Conservation (phyloP, 2,797 vertebrate genomes). For the Pipistrellus nathusii region DNA sequence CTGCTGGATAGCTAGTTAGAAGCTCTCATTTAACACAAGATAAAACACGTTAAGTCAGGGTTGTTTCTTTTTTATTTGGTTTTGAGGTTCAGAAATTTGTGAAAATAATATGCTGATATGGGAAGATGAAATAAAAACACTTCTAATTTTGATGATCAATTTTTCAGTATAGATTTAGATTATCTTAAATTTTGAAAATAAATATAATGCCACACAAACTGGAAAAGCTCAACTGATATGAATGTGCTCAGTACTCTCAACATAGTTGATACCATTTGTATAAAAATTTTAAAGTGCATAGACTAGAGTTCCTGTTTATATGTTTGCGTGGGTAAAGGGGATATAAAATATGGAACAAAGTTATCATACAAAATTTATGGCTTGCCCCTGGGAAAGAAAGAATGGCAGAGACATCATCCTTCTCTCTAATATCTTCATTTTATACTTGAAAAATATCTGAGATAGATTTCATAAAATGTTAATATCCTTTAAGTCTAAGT, state of each 20-base stretch:
- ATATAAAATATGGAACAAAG: neutral
- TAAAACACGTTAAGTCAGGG: neutral
- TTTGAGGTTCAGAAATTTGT: conserved; percentile 46
- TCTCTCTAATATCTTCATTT: neutral
- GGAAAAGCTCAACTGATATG: neutral
- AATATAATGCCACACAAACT: neutral
- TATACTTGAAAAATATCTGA: conserved; percentile 31
- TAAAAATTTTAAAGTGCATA: neutral
- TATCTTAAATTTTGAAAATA: conserved; percentile 34
- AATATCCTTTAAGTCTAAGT: neutral
- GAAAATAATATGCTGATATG: conserved; percentile 1
- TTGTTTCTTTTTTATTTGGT: conserved; percentile 50
- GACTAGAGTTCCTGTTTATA: neutral
- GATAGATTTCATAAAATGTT: conserved; percentile 7
- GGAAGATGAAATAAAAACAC: neutral
- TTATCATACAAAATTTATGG: neutral
- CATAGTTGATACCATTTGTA: neutral
- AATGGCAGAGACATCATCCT: neutral
- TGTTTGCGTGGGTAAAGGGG: neutral
- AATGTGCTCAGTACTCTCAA: neutral
- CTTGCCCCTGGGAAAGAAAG: neutral
- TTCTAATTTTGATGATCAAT: conserved; percentile 17
- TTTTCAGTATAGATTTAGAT: neutral
- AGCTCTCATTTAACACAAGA: neutral
- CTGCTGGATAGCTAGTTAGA: neutral